Conservation (phyloP, 2,113 vertebrate genomes). For the Xyliphius kryptos region DNA sequence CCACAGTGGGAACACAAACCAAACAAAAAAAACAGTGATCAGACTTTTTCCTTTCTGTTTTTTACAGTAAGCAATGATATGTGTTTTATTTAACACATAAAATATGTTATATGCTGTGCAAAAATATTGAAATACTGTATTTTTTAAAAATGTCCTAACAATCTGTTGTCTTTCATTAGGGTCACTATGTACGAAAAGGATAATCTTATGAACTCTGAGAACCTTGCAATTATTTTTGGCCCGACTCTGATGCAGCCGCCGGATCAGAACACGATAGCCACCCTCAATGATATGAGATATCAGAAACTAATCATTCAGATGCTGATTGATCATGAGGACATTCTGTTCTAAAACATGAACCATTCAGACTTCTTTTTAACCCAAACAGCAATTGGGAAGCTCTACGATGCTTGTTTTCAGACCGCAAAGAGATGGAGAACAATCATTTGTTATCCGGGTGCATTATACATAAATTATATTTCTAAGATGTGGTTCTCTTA, state of each 20-base stretch:
- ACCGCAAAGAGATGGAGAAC: too few relatives aligned
- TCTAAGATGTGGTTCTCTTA: too few relatives aligned
- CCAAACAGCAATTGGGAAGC: not conserved
- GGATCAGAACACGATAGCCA: slow-evolving; percentile 86
- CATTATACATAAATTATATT: too few relatives aligned
- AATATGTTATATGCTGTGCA: too few relatives aligned
- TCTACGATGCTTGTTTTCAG: not conserved
- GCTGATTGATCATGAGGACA: slow-evolving; percentile 94
- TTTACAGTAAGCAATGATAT: too few relatives aligned
- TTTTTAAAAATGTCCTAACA: too few relatives aligned
- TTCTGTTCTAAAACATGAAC: slow-evolving; percentile 76
- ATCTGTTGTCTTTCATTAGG: slow-evolving; percentile 56
- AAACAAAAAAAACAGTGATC: too few relatives aligned
- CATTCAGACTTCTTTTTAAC: slow-evolving; percentile 4
- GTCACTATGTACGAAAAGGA: slow-evolving; percentile 92
- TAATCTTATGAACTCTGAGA: slow-evolving; percentile 94
- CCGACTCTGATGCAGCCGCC: slow-evolving; percentile 95
- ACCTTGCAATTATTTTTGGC: slow-evolving; percentile 94
- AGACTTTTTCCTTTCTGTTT: too few relatives aligned
- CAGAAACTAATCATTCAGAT: slow-evolving; percentile 95
- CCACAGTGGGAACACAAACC: too few relatives aligned
- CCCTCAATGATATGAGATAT: slow-evolving; percentile 93
- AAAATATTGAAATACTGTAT: too few relatives aligned
- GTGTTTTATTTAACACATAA: too few relatives aligned
- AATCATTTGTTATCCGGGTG: not conserved